These are phyloP conservation scores for Bradypodion pumilum DNA, from an alignment of 2,797 vertebrate genomes.

Conservation along the genomic window DNA sequence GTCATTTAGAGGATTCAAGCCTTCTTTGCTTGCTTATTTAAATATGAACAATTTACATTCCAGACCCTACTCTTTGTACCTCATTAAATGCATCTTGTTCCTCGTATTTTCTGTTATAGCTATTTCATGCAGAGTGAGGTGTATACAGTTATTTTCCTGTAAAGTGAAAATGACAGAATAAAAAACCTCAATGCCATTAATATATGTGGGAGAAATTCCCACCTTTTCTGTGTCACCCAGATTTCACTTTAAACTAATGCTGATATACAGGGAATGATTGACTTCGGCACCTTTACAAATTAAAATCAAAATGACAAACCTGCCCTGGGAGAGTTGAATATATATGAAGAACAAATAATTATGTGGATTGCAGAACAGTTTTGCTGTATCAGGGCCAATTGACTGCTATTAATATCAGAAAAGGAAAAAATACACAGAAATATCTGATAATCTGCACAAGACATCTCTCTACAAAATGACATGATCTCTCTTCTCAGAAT, in stretches of 20 bases:
- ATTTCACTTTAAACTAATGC: background rate
- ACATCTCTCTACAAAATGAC: background rate
- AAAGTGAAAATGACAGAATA: constrained; percentile 27
- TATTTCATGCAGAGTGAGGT: constrained; percentile 55
- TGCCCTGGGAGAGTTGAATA: constrained; percentile 50
- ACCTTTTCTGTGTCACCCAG: background rate
- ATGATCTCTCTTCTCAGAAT: background rate
- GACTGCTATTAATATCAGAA: background rate
- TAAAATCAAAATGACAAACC: background rate
- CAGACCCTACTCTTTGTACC: constrained; percentile 64
- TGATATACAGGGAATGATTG: background rate
- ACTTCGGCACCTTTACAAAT: background rate
- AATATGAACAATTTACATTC: constrained; percentile 71
- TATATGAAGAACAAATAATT: constrained; percentile 36
- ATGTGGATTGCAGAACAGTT: background rate
- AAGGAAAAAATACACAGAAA: background rate
- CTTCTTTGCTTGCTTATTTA: constrained; percentile 69
- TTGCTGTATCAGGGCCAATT: background rate
- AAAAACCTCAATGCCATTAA: constrained; percentile 13
- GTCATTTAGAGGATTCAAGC: constrained; percentile 66
- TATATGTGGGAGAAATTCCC: background rate
- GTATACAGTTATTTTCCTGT: constrained; percentile 38
- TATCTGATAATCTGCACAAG: background rate
- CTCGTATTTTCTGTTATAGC: constrained; percentile 63
- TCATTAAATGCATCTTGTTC: constrained; percentile 70